Percentiles rank a stretch among this genome's conserved stretches.
These are phyloP conservation scores for Drosophila micromelanica DNA, from an alignment of 1,140 invertebrate species.

Conservation along the genomic window DNA sequence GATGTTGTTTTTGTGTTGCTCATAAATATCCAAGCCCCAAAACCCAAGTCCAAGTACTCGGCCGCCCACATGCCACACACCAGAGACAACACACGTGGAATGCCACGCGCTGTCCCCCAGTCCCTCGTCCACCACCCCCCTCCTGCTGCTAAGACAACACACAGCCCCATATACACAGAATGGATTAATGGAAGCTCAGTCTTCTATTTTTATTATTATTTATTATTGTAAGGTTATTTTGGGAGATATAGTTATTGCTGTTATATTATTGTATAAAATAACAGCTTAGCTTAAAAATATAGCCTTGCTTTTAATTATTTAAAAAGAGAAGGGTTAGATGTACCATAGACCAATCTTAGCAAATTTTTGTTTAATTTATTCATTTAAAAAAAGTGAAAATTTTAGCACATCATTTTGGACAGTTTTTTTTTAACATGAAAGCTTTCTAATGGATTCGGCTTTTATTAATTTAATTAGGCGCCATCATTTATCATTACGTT, in stretches of 20 bases:
- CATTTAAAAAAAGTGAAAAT: neutral
- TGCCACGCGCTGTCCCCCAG: conserved; percentile 42
- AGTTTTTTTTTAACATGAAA: neutral
- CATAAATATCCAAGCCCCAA: conserved; percentile 18
- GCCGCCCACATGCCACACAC: conserved; percentile 17
- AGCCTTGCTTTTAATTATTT: neutral
- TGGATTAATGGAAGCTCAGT: conserved; percentile 6
- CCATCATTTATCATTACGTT: conserved; percentile 28
- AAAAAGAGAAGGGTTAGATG: neutral
- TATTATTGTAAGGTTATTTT: neutral
- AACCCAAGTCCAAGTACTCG: too few species aligned
- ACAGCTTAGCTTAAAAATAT: too few species aligned
- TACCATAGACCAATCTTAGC: neutral
- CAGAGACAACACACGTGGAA: conserved; percentile 57
- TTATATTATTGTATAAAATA: too few species aligned
- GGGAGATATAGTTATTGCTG: too few species aligned
- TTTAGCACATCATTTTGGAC: neutral
- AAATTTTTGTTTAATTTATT: neutral
- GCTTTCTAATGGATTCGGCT: conserved; percentile 10
- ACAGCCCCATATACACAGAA: neutral
- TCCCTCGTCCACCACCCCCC: neutral
- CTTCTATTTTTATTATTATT: conserved; percentile 2
- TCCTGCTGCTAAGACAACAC: neutral
- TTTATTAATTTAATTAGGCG: conserved; percentile 27
- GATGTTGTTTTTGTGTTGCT: neutral